Evolutionary conservation across 2,888 invertebrate genomes (phyloP), one percentile per base, ranked within the genome.

Genomic region (Cerastis rubricosa): DNA sequence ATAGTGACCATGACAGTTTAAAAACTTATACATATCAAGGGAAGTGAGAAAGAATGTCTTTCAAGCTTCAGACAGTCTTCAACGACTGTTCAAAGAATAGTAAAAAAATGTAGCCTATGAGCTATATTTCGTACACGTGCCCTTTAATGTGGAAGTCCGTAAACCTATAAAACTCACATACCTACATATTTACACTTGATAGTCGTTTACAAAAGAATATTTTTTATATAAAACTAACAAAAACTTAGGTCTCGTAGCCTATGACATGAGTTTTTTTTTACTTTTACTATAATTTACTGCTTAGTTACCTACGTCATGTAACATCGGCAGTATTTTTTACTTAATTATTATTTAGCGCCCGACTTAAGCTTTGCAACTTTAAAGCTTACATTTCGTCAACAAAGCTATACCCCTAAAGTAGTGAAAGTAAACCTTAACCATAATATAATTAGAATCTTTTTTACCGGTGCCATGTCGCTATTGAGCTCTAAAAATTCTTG

Each of bases 131-230:
- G 5, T 65, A 47, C 25, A 67, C 63, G 25, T 45, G 51, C 7
- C 74, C 19, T 7, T 57, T 40, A 40, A 76, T 54, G 64, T 65
- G 78, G 68, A 77, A 69, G 43, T 72, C 64, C 67, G 8, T 47
- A 47, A 77, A 82, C 63, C 59, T 40, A 73, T 40, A 54, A 51
- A 82, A 73, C 66, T 78, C 47, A 57, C 59, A 68, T 68, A 65
- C 45, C 64, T 69, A 72, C 71, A 68, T 77, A 83, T 83, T 80
- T 83, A 80, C 84, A 83, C 47, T 75, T 72, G 69, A 83, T 80
- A 73, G 22, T 71, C 6, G 59, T 71, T 82, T 82, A 77, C 29
- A 78, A 82, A 81, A 81, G 6, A 65, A 69, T 68, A 57, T 57
- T 67, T 66, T 66, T 43, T 49, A 70, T 45, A 75, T 59, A 75